Conservation (phyloP, 2,797 vertebrate species). For the Rhinichthys osculus region DNA sequence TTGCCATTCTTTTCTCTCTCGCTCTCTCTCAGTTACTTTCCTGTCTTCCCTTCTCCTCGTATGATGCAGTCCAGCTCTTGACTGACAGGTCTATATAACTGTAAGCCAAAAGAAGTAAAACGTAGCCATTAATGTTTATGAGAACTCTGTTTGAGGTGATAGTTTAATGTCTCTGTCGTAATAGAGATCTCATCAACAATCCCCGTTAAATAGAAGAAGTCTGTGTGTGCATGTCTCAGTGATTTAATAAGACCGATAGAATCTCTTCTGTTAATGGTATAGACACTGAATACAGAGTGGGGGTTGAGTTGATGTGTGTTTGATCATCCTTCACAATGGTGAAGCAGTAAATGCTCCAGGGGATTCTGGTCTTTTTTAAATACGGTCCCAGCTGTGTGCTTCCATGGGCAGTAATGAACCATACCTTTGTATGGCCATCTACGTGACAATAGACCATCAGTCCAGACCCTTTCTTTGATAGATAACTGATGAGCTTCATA, state of each 20-base stretch:
- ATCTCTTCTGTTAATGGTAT: slow-evolving; percentile 26
- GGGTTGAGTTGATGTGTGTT: slow-evolving; percentile 44
- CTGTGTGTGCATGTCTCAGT: slow-evolving; percentile 11
- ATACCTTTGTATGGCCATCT: slow-evolving; percentile 49
- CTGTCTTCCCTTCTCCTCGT: slow-evolving; percentile 23
- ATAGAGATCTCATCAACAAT: slow-evolving; percentile 49
- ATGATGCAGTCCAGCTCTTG: slow-evolving; percentile 24
- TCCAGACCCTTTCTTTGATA: slow-evolving; percentile 66
- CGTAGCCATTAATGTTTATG: slow-evolving; percentile 59
- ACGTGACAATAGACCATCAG: slow-evolving; percentile 53
- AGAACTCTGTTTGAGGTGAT: slow-evolving; percentile 53
- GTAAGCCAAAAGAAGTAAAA: slow-evolving; percentile 54
- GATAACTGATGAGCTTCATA: slow-evolving; percentile 69
- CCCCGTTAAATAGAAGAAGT: slow-evolving; percentile 40
- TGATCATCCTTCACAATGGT: slow-evolving; percentile 46
- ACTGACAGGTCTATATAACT: slow-evolving; percentile 60
- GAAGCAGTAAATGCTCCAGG: slow-evolving; percentile 49
- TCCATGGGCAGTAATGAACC: slow-evolving; percentile 61
- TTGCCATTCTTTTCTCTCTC: slow-evolving; percentile 63
- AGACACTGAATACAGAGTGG: slow-evolving; percentile 23
- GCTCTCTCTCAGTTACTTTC: slow-evolving; percentile 39
- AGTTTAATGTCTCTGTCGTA: slow-evolving; percentile 55
- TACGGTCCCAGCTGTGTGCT: slow-evolving; percentile 73
- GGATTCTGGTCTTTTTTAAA: slow-evolving; percentile 45
- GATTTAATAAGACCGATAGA: slow-evolving; percentile 28